Evolutionary conservation across 2,797 vertebrate genomes (phyloP).

Genomic region (Champsocephalus gunnari): DNA sequence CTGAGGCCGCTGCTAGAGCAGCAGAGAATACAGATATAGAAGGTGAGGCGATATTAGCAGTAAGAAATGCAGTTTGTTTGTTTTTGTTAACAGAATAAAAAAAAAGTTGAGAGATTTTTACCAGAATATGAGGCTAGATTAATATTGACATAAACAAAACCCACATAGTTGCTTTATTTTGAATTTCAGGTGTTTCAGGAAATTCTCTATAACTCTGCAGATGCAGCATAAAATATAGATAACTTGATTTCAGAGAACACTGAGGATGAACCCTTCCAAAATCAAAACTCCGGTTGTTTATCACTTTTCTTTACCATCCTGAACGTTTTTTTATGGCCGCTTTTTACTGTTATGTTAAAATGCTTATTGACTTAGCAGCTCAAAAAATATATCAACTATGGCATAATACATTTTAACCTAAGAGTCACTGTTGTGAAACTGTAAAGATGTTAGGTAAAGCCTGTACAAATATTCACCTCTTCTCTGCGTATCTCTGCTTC

Average conservation of each 20-base stretch:
- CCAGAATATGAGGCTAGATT: neutral
- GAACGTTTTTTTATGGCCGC: neutral
- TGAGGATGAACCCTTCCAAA: neutral
- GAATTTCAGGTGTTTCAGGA: neutral
- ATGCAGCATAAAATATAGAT: neutral
- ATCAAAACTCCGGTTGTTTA: neutral
- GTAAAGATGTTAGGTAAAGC: neutral
- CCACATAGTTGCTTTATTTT: neutral
- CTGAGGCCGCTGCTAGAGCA: slow-evolving; percentile 60
- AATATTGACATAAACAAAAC: neutral
- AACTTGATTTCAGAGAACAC: neutral
- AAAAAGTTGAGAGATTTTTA: neutral
- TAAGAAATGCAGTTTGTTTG: neutral
- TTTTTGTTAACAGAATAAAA: no score
- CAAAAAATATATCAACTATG: neutral
- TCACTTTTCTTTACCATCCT: neutral
- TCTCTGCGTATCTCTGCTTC: neutral
- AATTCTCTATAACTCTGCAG: neutral
- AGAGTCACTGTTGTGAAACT: neutral
- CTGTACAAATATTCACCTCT: neutral
- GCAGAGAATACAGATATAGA: slow-evolving; percentile 41
- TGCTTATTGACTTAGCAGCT: neutral
- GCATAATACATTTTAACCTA: neutral
- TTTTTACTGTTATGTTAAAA: neutral
- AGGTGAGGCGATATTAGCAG: slow-evolving; percentile 26